A percentile compares a stretch with the other conserved stretches of the same genome.
phyloP scores from a whole-genome alignment of 2,888 invertebrate genomes.

The Eupithecia inturbata region DNA sequence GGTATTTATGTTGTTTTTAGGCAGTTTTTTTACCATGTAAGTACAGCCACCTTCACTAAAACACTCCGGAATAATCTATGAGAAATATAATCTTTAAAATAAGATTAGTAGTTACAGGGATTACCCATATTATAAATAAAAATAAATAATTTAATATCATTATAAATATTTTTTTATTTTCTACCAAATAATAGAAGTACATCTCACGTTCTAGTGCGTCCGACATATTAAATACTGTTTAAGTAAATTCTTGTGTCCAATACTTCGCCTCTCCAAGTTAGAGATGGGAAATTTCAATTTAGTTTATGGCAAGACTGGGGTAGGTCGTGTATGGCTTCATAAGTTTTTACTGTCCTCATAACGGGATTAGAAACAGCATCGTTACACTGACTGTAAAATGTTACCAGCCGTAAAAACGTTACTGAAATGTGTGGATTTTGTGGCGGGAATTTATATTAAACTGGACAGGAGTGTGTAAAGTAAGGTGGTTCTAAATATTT shows the following conservation, averaged over 20 bases:
- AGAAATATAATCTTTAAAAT: too few species aligned
- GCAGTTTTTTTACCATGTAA: too few species aligned
- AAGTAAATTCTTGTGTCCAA: not conserved
- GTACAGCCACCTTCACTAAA: too few species aligned
- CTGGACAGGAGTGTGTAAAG: not conserved
- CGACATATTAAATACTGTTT: not conserved
- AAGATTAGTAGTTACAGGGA: too few species aligned
- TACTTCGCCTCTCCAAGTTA: not conserved
- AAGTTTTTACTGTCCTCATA: conserved; percentile 37
- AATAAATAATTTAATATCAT: too few species aligned
- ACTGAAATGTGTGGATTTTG: conserved; percentile 33
- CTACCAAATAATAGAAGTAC: too few species aligned
- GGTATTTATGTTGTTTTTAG: too few species aligned
- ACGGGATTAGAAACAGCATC: conserved; percentile 41
- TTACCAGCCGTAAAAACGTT: conserved; percentile 33
- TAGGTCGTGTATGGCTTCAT: conserved; percentile 38
- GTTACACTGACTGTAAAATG: conserved; percentile 43
- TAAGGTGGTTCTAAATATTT: not conserved
- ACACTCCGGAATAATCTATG: too few species aligned
- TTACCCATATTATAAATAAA: too few species aligned
- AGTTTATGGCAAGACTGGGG: conserved; percentile 37
- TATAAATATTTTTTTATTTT: too few species aligned
- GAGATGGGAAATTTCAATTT: conserved; percentile 43
- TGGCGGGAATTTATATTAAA: not conserved
- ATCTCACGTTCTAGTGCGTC: too few species aligned